Conservation (phyloP, 2,888 invertebrate genomes). For the Scrobipalpa costella region DNA sequence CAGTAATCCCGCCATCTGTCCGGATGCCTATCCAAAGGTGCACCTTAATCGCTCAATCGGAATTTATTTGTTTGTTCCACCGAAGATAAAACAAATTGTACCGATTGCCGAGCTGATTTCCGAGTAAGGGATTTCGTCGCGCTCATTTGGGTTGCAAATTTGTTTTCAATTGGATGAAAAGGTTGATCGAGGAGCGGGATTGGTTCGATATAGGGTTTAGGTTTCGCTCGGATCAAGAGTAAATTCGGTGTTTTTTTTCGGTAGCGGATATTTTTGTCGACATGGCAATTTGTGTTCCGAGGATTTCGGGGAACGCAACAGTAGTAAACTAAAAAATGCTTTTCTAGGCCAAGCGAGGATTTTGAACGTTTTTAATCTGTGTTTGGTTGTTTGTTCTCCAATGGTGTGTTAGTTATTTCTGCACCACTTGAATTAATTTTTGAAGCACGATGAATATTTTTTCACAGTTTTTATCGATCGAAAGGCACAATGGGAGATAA, state of each 20-base stretch:
- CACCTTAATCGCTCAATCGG: constrained; percentile 68
- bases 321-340: not conserved
- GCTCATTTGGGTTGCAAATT: constrained; percentile 33
- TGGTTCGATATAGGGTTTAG: constrained; percentile 21
- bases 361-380: not conserved
- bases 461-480: too few species aligned
- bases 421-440: too few species aligned
- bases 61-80: constrained; percentile 63
- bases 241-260: constrained; percentile 1
- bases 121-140: constrained; percentile 32
- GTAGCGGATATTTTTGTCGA: constrained; percentile 22
- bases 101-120: constrained; percentile 48
- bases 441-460: too few species aligned
- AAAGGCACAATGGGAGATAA: too few species aligned
- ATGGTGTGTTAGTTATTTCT: not conserved
- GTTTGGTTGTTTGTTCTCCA: not conserved
- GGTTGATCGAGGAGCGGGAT: constrained; percentile 28
- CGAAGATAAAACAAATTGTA: constrained; percentile 62
- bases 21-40: constrained; percentile 61
- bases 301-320: not conserved
- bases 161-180: constrained; percentile 38
- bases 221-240: constrained; percentile 21
- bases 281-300: constrained; percentile 10
- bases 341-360: not conserved
- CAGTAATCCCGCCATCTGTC: constrained; percentile 56